These are phyloP conservation scores for Muschampia plurimacula DNA, from an alignment of 2,888 invertebrate species.

Conservation along the genomic window DNA sequence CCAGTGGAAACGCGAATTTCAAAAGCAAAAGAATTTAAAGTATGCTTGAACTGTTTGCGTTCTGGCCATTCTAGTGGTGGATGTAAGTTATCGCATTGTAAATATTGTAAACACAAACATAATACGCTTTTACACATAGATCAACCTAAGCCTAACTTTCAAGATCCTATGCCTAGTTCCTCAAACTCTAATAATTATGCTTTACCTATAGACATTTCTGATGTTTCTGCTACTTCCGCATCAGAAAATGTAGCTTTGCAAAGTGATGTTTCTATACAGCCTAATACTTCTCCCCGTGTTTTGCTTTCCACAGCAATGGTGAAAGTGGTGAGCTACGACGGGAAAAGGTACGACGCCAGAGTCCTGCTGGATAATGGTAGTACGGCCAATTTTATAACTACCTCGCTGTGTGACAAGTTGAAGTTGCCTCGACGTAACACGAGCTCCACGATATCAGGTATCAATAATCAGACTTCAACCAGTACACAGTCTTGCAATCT, in stretches of 20 bases:
- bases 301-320: conserved; percentile 40
- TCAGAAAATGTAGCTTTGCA: too few species aligned
- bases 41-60: conserved; percentile 43
- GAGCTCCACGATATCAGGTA: conserved; percentile 46
- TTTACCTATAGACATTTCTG: too few species aligned
- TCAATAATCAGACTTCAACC: conserved; percentile 41
- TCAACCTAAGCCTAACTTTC: background rate
- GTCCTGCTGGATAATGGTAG: background rate
- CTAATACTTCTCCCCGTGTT: background rate
- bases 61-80: conserved; percentile 35
- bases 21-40: conserved; percentile 43
- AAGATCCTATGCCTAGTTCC: too few species aligned
- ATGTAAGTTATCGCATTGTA: conserved; percentile 44
- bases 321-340: conserved; percentile 3
- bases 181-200: too few species aligned
- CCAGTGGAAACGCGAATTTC: conserved; percentile 24
- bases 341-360: conserved; percentile 17
- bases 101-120: conserved; percentile 42
- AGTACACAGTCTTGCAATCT: conserved; percentile 43
- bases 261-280: background rate
- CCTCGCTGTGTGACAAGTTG: conserved; percentile 39
- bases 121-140: conserved; percentile 4
- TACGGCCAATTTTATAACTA: conserved; percentile 42
- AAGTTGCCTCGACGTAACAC: conserved; percentile 35
- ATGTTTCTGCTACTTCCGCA: too few species aligned